Conservation (phyloP, 2,797 vertebrate species). For the Mionectes olivaceus region DNA sequence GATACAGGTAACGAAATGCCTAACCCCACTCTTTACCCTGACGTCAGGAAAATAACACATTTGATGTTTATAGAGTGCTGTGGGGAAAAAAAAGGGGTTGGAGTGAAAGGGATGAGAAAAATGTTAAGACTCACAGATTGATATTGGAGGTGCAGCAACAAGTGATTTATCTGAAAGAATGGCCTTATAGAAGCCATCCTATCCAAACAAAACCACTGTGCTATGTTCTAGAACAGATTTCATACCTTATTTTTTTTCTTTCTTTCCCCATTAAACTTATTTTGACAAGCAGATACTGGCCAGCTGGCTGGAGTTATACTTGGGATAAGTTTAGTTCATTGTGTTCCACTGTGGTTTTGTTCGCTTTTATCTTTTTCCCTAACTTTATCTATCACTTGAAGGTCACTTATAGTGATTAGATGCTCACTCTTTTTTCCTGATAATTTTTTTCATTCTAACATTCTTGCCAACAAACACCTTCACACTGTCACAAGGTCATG, state of each 20-base stretch:
- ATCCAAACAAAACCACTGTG: background rate
- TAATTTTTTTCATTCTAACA: background rate
- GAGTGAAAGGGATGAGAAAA: background rate
- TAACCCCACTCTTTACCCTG: background rate
- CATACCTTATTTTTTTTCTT: background rate
- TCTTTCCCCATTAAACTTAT: background rate
- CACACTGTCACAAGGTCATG: rapidly evolving
- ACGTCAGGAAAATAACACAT: background rate
- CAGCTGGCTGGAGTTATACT: background rate
- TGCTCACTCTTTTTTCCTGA: background rate
- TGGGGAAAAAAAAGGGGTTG: background rate
- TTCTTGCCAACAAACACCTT: background rate
- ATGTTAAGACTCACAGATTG: background rate
- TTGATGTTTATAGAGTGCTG: background rate
- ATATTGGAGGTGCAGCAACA: background rate
- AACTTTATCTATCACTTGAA: background rate
- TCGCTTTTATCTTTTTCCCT: background rate
- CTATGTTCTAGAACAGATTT: background rate
- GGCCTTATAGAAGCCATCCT: background rate
- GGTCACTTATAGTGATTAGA: background rate
- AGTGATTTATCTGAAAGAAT: background rate
- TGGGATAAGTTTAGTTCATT: background rate
- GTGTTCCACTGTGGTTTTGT: background rate
- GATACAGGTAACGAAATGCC: background rate
- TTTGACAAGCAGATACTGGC: background rate